Evolutionary conservation across 2,888 invertebrate species (phyloP).

Genomic region (Aricia artaxerxes): DNA sequence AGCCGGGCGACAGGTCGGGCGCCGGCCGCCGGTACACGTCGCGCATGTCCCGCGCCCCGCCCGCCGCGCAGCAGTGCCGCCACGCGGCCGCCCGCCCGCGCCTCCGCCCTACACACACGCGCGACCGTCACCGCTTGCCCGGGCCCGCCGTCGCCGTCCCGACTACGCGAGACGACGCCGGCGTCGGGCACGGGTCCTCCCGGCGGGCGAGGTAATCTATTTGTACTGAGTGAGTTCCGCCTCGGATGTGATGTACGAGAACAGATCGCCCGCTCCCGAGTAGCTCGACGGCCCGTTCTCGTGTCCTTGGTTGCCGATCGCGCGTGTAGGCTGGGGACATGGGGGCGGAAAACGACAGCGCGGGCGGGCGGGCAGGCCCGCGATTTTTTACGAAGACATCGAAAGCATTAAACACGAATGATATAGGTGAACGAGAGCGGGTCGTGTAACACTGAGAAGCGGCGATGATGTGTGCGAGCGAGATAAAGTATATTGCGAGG

Average conservation of each 20-base stretch:
- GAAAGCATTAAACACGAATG: constrained; percentile 10
- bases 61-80: constrained; percentile 46
- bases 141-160: background rate
- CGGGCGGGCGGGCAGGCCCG: constrained; percentile 14
- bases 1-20: constrained; percentile 73
- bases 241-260: constrained; percentile 1
- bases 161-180: background rate
- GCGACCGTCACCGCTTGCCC: constrained; percentile 26
- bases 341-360: constrained; percentile 1
- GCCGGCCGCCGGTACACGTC: constrained; percentile 80
- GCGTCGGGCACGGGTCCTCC: background rate
- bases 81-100: constrained; percentile 46
- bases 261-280: constrained; percentile 15
- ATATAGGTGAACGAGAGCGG: constrained; percentile 23
- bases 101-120: constrained; percentile 46
- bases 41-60: constrained; percentile 65
- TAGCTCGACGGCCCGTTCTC: constrained; percentile 11
- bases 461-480: constrained; percentile 18
- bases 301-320: constrained; percentile 4
- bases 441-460: constrained; percentile 12
- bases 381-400: background rate
- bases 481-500: background rate
- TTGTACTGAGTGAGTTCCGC: constrained; percentile 5
- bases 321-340: constrained; percentile 9
- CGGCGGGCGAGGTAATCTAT: background rate